phyloP scores from a whole-genome alignment of 2,797 vertebrate species.

The Morelia viridis region DNA sequence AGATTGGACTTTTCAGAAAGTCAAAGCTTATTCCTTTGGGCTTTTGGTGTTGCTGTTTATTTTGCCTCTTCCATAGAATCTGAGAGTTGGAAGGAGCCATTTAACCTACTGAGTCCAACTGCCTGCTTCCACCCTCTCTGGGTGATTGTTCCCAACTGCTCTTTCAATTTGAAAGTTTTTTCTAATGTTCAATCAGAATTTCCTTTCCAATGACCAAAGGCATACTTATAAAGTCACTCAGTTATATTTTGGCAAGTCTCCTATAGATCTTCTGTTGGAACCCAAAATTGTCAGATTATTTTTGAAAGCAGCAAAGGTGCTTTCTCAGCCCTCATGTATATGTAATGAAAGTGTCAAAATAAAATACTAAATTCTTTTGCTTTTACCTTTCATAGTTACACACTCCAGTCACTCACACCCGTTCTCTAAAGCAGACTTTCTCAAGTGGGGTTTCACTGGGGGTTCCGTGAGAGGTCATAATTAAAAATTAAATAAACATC shows the following conservation, averaged over 20 bases:
- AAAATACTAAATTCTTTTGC: background rate
- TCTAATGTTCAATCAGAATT: background rate
- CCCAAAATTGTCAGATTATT: slow-evolving; percentile 13
- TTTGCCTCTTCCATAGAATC: slow-evolving; percentile 22
- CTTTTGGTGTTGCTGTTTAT: slow-evolving; percentile 8
- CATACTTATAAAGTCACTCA: slow-evolving; percentile 7
- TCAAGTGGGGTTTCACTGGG: background rate
- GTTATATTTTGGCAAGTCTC: slow-evolving; percentile 11
- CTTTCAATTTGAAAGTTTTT: background rate
- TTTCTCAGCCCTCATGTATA: background rate
- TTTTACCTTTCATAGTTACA: background rate
- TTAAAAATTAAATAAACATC: background rate
- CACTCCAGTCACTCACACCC: background rate
- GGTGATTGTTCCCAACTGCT: background rate
- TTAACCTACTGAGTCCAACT: background rate
- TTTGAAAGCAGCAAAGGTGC: background rate
- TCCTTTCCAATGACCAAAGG: background rate
- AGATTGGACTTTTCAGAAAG: slow-evolving; percentile 29
- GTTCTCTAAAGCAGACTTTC: background rate
- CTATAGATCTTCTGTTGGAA: slow-evolving; percentile 19
- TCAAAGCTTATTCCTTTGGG: slow-evolving; percentile 40
- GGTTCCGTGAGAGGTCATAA: background rate
- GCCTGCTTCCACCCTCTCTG: background rate
- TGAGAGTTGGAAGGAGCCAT: background rate
- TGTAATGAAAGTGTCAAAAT: slow-evolving; percentile 19